Percentiles rank a stretch among this genome's conserved stretches.
These are phyloP conservation scores for Molossus alvarezi DNA, from an alignment of 2,797 vertebrate genomes.

Conservation along the genomic window DNA sequence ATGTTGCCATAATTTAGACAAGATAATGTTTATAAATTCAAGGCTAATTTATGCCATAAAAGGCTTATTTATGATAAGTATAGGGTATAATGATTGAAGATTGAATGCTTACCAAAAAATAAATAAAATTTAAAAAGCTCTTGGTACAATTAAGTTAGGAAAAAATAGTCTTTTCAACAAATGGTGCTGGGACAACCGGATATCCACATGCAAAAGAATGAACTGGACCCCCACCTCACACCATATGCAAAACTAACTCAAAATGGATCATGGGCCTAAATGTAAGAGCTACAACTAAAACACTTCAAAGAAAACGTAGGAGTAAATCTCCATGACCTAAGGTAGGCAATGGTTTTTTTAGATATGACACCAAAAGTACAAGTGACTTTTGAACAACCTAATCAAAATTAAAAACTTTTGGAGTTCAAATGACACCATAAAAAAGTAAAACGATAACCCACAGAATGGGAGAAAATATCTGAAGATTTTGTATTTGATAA, in stretches of 20 bases:
- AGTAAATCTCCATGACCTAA: neutral
- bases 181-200: neutral
- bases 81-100: constrained; percentile 11
- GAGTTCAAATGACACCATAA: neutral
- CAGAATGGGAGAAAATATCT: neutral
- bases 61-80: constrained; percentile 37
- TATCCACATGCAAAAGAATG: neutral
- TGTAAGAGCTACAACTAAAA: neutral
- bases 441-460: neutral
- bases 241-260: neutral
- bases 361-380: neutral
- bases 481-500: neutral
- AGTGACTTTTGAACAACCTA: neutral
- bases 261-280: neutral
- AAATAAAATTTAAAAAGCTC: constrained; percentile 1
- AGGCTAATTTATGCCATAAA: constrained; percentile 40
- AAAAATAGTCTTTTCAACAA: constrained; percentile 42
- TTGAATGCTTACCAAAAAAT: constrained; percentile 13
- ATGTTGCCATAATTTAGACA: constrained; percentile 24
- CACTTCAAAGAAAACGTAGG: neutral
- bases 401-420: constrained; percentile 32
- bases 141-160: neutral
- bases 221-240: neutral
- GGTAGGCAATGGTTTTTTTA: neutral
- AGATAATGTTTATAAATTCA: constrained; percentile 38